Evolutionary conservation across 1,140 invertebrate species (phyloP).

Genomic region (Drosophila rufa): DNA sequence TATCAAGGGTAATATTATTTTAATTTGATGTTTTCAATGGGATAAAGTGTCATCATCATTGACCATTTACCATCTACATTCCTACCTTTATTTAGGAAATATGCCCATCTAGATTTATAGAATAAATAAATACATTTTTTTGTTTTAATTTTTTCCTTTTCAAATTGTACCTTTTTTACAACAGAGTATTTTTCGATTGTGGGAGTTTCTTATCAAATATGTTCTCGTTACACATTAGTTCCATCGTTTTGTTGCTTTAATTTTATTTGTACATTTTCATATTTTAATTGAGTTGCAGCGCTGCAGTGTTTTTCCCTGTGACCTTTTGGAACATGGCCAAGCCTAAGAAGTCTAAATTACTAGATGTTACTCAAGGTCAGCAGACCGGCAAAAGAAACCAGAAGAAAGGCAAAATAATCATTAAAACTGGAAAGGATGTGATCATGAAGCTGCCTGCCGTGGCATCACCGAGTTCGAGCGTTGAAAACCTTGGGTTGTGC

Average conservation of each 20-base stretch:
- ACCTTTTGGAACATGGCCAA: slow-evolving; percentile 2
- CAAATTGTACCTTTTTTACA: not conserved
- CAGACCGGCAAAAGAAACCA: not conserved
- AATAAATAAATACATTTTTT: too few relatives aligned
- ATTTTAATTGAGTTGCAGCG: not conserved
- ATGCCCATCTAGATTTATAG: too few relatives aligned
- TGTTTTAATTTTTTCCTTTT: not conserved
- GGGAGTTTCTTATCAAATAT: slow-evolving; percentile 16
- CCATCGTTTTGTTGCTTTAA: not conserved
- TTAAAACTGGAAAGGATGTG: not conserved
- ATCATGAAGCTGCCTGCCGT: too few relatives aligned
- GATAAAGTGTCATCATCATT: too few relatives aligned
- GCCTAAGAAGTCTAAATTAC: not conserved
- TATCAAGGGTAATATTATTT: too few relatives aligned
- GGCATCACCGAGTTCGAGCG: not conserved
- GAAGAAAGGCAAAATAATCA: too few relatives aligned
- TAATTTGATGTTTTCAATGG: too few relatives aligned
- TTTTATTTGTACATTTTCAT: not conserved
- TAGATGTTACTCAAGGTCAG: not conserved
- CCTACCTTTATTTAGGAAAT: too few relatives aligned
- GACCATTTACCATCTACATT: too few relatives aligned
- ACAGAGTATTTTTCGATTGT: not conserved
- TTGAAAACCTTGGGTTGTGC: not conserved
- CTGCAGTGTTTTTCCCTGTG: not conserved
- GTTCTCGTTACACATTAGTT: slow-evolving; percentile 3